Percentiles rank a stretch among this genome's conserved stretches.
Conservation (phyloP, 1,140 invertebrate species). For the Diprion similis region DNA sequence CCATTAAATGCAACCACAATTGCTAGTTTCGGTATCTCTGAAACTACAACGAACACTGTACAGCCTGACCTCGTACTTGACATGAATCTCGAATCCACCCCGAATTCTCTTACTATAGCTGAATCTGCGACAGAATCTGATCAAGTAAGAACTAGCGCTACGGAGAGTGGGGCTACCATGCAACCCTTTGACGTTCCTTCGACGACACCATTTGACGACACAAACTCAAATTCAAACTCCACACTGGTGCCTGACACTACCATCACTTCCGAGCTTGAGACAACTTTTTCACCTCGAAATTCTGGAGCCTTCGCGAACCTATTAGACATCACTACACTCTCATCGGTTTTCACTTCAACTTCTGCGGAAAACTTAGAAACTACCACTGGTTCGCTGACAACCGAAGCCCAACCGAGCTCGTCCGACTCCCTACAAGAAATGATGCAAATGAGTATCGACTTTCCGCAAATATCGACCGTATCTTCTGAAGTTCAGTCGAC, state of each 20-base stretch:
- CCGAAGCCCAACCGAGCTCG: not conserved
- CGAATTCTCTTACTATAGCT: not conserved
- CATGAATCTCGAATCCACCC: not conserved
- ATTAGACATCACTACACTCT: not conserved
- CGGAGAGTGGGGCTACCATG: slow-evolving; percentile 14
- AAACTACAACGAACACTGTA: slow-evolving; percentile 7
- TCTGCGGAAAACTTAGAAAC: not conserved
- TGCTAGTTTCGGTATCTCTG: slow-evolving; percentile 14
- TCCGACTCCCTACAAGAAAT: not conserved
- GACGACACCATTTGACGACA: not conserved
- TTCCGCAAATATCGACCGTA: not conserved
- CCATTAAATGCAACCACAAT: slow-evolving; percentile 13
- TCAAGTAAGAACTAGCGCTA: slow-evolving; percentile 17
- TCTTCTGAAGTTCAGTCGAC: not conserved
- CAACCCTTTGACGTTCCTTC: slow-evolving; percentile 13
- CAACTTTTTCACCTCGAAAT: not conserved
- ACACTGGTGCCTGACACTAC: not conserved
- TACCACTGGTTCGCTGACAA: not conserved
- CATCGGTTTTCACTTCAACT: not conserved
- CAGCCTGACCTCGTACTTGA: not conserved
- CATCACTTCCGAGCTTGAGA: slow-evolving; percentile 20
- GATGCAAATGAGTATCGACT: not conserved
- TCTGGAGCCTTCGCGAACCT: not conserved
- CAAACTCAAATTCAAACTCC: not conserved
- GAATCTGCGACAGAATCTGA: not conserved